phyloP scores from a whole-genome alignment of 2,888 invertebrate species.

The Morpho achilles region DNA sequence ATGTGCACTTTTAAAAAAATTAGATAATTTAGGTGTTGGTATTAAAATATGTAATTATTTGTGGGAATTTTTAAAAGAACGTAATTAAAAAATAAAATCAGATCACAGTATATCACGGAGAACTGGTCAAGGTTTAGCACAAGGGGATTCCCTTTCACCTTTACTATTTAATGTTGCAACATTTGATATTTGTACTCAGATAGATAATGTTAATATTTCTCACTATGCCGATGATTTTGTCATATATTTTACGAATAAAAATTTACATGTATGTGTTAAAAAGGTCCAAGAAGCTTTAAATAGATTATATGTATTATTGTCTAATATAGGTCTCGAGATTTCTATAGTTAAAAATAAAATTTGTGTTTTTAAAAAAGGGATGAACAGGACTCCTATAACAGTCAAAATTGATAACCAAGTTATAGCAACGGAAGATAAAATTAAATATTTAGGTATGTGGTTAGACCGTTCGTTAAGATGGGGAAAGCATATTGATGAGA shows the following conservation, averaged over 20 bases:
- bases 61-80: conserved; percentile 10
- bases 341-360: conserved; percentile 28
- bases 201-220: conserved; percentile 15
- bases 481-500: conserved; percentile 33
- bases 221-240: conserved; percentile 34
- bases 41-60: conserved; percentile 16
- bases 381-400: conserved; percentile 5
- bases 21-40: conserved; percentile 17
- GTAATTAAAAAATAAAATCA: conserved; percentile 1
- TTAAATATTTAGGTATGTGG: conserved; percentile 35
- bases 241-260: conserved; percentile 19
- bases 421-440: conserved; percentile 19
- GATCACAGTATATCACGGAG: background rate
- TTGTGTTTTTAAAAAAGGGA: conserved; percentile 26
- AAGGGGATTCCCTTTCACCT: conserved; percentile 32
- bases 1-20: conserved; percentile 3
- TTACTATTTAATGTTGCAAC: conserved; percentile 30
- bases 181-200: conserved; percentile 10
- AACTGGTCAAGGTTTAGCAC: conserved; percentile 25
- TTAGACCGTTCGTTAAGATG: conserved; percentile 30
- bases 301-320: conserved; percentile 12
- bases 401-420: conserved; percentile 15
- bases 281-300: conserved; percentile 23
- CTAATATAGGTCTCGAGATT: conserved; percentile 24
- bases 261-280: background rate